These are phyloP conservation scores for Ctenodactylus gundi DNA, from an alignment of 2,113 vertebrate species.

Conservation along the genomic window DNA sequence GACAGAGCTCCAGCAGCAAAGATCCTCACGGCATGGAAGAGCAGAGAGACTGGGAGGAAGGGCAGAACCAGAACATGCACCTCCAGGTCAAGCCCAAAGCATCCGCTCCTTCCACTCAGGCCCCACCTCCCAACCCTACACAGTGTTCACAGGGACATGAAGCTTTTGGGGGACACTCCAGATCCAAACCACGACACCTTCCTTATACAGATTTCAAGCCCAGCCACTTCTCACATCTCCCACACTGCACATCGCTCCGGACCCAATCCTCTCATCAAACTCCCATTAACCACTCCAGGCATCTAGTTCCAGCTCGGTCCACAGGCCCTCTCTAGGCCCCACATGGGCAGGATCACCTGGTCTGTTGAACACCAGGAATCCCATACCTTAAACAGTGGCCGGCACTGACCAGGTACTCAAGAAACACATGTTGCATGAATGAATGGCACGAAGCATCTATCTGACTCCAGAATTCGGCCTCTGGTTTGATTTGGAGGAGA, in stretches of 20 bases:
- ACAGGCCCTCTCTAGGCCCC: background rate
- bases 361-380: background rate
- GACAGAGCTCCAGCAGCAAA: too few relatives aligned
- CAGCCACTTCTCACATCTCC: background rate
- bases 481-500: background rate
- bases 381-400: accelerated
- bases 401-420: accelerated
- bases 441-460: accelerated
- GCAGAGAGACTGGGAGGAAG: too few relatives aligned
- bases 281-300: accelerated
- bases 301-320: background rate
- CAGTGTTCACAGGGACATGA: too few relatives aligned
- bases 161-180: too few relatives aligned
- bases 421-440: accelerated
- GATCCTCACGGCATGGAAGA: too few relatives aligned
- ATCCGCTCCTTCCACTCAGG: too few relatives aligned
- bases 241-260: accelerated
- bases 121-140: too few relatives aligned
- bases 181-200: too few relatives aligned
- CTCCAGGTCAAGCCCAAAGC: too few relatives aligned
- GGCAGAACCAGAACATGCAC: too few relatives aligned
- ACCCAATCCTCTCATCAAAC: accelerated
- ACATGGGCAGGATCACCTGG: background rate
- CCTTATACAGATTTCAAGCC: background rate
- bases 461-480: background rate